Conservation (phyloP, 2,888 invertebrate genomes). For the Azorinus chamasolen region DNA sequence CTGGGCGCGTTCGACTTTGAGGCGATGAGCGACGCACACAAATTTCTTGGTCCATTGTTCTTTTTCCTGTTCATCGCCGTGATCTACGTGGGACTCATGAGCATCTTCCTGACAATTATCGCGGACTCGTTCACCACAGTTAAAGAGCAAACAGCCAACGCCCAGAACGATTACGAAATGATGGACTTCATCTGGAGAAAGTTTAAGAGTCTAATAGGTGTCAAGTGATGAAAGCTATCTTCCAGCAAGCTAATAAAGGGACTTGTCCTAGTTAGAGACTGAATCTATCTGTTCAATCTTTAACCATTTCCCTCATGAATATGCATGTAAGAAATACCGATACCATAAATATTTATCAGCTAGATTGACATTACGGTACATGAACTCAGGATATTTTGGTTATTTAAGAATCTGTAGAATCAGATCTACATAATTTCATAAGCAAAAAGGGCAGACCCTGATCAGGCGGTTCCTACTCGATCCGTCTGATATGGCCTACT, state of each 20-base stretch:
- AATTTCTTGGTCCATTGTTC: slow-evolving; percentile 84
- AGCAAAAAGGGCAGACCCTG: not conserved
- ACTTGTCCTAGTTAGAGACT: no score
- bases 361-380: no score
- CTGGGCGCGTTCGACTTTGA: slow-evolving; percentile 87
- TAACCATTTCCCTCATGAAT: no score
- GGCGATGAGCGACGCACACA: slow-evolving; percentile 77
- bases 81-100: slow-evolving; percentile 85
- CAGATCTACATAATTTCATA: not conserved
- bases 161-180: slow-evolving; percentile 85
- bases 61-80: slow-evolving; percentile 84
- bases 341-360: no score
- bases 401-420: not conserved
- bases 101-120: slow-evolving; percentile 86
- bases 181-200: slow-evolving; percentile 84
- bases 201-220: slow-evolving; percentile 80
- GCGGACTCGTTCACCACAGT: slow-evolving; percentile 84
- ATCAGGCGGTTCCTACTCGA: no score
- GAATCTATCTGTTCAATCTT: no score
- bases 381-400: not conserved
- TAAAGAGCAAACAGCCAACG: slow-evolving; percentile 78
- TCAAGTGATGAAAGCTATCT: slow-evolving; percentile 43
- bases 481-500: no score
- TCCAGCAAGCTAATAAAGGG: no score
- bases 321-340: no score